Conservation (phyloP, 1,140 invertebrate genomes). For the Euwallacea similis region DNA sequence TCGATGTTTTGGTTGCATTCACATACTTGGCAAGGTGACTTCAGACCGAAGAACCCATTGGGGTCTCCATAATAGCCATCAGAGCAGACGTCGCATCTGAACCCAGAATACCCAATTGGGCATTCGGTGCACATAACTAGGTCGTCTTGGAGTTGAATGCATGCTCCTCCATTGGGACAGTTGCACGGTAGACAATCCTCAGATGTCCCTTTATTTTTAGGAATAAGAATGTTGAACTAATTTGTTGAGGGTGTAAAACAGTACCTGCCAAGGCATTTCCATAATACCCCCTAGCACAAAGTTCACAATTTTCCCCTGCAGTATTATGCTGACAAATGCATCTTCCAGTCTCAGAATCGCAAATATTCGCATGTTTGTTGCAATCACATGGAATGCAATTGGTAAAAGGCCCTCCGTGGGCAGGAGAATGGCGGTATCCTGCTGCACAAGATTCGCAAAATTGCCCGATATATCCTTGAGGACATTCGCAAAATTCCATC, state of each 20-base stretch:
- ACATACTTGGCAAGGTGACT: constrained; percentile 80
- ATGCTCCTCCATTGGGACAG: constrained; percentile 91
- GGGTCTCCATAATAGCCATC: constrained; percentile 86
- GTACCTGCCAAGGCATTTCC: constrained; percentile 81
- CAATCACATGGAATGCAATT: constrained; percentile 95
- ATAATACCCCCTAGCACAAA: constrained; percentile 91
- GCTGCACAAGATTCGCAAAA: constrained; percentile 97
- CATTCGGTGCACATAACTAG: constrained; percentile 92
- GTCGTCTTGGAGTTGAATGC: constrained; percentile 83
- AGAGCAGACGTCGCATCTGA: constrained; percentile 88
- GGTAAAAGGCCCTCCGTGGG: constrained; percentile 82
- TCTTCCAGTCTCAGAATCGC: constrained; percentile 91
- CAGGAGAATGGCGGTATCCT: constrained; percentile 87
- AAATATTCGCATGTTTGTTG: constrained; percentile 92
- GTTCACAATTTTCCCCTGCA: constrained; percentile 91
- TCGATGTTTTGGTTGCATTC: constrained; percentile 97
- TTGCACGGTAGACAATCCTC: constrained; percentile 92
- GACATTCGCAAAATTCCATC: constrained; percentile 95
- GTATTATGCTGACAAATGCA: constrained; percentile 98
- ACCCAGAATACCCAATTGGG: constrained; percentile 88
- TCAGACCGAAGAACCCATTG: constrained; percentile 65
- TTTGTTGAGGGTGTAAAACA: too few species aligned
- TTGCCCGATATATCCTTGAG: constrained; percentile 86
- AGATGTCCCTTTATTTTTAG: constrained; percentile 60
- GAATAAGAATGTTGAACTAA: too few species aligned